These are phyloP conservation scores for Heliocidaris erythrogramma DNA, from an alignment of 35 echinoderm and acorn worm genomes.

Conservation along the genomic window DNA sequence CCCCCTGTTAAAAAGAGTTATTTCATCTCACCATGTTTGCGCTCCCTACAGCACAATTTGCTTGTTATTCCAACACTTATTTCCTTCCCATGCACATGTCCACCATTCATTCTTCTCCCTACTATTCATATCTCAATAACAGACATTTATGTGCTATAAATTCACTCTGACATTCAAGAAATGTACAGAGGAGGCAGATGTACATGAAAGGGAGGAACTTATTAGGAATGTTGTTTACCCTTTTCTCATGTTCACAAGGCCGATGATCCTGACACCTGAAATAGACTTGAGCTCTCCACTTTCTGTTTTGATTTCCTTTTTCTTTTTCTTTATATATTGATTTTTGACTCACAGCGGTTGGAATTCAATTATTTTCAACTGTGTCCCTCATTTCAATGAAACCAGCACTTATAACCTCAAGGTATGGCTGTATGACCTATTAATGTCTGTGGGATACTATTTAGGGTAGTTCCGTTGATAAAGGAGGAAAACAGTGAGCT, in stretches of 20 bases:
- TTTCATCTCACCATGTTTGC: neutral
- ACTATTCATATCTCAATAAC: neutral
- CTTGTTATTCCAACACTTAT: too few relatives aligned
- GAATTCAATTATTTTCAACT: too few relatives aligned
- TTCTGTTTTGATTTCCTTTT: neutral
- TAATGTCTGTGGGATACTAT: too few relatives aligned
- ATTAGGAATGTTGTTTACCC: slow-evolving; percentile 40
- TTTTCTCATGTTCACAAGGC: neutral
- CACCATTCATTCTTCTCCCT: neutral
- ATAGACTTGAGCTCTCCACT: neutral
- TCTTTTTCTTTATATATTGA: neutral
- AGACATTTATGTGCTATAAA: neutral
- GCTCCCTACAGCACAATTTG: too few relatives aligned
- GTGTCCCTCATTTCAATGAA: too few relatives aligned
- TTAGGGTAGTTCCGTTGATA: too few relatives aligned
- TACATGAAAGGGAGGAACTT: neutral
- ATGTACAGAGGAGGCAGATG: slow-evolving; percentile 2
- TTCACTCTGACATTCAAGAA: slow-evolving; percentile 10
- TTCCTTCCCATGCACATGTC: neutral
- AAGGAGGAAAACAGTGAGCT: too few relatives aligned
- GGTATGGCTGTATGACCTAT: too few relatives aligned
- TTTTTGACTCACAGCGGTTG: neutral
- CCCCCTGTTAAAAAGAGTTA: neutral
- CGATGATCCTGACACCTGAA: neutral
- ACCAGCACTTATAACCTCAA: too few relatives aligned